phyloP scores from a whole-genome alignment of 2,797 vertebrate genomes.

The Lagodon rhomboides region DNA sequence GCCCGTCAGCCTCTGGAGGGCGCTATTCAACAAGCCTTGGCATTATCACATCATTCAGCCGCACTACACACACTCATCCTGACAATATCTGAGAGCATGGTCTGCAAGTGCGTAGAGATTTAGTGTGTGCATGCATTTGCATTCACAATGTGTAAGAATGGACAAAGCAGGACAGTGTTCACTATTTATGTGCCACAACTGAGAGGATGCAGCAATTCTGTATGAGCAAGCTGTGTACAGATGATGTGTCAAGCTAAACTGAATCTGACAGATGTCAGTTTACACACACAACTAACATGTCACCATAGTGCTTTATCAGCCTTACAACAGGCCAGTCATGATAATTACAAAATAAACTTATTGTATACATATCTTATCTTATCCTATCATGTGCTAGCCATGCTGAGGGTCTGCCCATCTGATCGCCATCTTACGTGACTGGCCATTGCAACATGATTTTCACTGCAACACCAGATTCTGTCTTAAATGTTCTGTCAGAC shows the following conservation, averaged over 20 bases:
- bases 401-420: no score
- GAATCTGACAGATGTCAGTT: background rate
- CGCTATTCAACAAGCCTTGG: conserved; percentile 22
- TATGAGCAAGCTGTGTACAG: background rate
- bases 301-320: background rate
- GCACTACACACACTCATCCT: background rate
- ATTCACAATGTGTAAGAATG: background rate
- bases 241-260: background rate
- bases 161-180: background rate
- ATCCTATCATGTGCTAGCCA: no score
- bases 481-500: no score
- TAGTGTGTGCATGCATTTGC: background rate
- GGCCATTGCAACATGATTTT: no score
- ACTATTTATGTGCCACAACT: background rate
- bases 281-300: background rate
- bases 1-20: conserved; percentile 46
- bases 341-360: no score
- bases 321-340: no score
- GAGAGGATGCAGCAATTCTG: background rate
- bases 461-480: no score
- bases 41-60: conserved; percentile 28
- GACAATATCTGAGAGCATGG: background rate
- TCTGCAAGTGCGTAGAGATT: background rate
- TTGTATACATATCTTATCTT: no score
- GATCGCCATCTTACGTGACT: no score